Evolutionary conservation across 1,140 invertebrate genomes (phyloP).

Genomic region (Drosophila saltans): DNA sequence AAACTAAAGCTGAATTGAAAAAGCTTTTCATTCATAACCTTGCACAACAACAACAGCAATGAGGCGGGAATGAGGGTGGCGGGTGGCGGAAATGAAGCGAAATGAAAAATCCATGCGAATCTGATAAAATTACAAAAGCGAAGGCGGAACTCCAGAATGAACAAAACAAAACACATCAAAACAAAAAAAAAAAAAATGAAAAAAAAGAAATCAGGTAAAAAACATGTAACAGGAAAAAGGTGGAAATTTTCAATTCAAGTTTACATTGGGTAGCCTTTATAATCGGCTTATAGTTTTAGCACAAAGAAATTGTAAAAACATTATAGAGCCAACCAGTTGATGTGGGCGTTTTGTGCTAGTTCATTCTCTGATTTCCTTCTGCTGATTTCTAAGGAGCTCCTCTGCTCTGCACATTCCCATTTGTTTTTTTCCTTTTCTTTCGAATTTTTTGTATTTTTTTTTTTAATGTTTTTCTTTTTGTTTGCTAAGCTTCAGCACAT

Average conservation of each 20-base stretch:
- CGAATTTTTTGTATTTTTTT: background rate
- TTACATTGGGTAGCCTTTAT: constrained; percentile 14
- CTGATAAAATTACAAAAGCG: constrained; percentile 24
- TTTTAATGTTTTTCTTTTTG: background rate
- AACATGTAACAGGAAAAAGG: background rate
- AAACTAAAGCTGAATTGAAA: constrained; percentile 54
- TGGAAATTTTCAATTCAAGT: constrained; percentile 13
- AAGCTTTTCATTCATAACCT: constrained; percentile 81
- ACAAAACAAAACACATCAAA: background rate
- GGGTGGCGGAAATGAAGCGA: constrained; percentile 34
- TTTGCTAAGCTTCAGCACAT: constrained; percentile 57
- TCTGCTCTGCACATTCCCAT: background rate
- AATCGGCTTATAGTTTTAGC: constrained; percentile 50
- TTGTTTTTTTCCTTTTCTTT: constrained; percentile 10
- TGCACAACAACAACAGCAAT: constrained; percentile 51
- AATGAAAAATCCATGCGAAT: constrained; percentile 21
- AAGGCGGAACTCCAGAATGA: constrained; percentile 1
- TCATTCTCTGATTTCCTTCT: constrained; percentile 3
- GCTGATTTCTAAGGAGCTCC: background rate
- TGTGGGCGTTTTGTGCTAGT: background rate
- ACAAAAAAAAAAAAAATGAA: background rate
- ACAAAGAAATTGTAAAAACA: constrained; percentile 25
- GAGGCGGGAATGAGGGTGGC: constrained; percentile 2
- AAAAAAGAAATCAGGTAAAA: constrained; percentile 5
- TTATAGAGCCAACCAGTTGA: constrained; percentile 12